Base-by-base conservation (phyloP, 2,797 vertebrate genomes). In the Sternotherus odoratus region DNA sequence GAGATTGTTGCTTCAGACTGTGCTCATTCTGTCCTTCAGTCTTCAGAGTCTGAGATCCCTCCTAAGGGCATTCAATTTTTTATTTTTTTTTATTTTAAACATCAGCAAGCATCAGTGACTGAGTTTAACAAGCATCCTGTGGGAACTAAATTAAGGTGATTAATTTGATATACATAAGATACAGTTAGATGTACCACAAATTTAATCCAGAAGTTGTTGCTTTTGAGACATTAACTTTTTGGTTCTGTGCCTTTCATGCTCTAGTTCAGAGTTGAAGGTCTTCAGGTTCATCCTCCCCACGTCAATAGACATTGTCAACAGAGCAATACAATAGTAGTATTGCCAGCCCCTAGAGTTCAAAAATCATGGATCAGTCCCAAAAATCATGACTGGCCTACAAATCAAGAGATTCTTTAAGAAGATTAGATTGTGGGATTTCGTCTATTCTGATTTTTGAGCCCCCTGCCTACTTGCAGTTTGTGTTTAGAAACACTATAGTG, bases 11-110 rank as follows among this genome's bases (percentile, higher is more conserved):
- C 13, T 60, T 60, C 30, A 60, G 30, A 60, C 57, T 60, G 26
- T 57, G 56, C 56, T 57, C 56, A 57, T 57, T 57, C 12, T 6
- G 12, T 57, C 54, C 54, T 57, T 57, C 26, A 57, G 4, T 60
- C 57, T 16, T 60, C 57, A 72, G 92, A 91, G 83, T 83, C 85
- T 46, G 74, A 92, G 88, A 90, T 19, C 86, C 88, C 85, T 82
- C 63, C 87, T 87, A 95, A 93, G 85, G 1, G 84, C 53, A 11
- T 82, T 80, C 17, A 10, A 74, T 15, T 72, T 13, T 82, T n/a
- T n/a, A n/a, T n/a, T n/a, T n/a, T n/a, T n/a, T n/a, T n/a, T n/a
- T n/a, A n/a, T n/a, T 93, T 92, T 89, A 51, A 21, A 51, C 19
- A 21, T 79, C 74, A 87, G 24, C 46, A 56, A 60, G 13, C 30